Evolutionary conservation across 2,797 vertebrate species (phyloP).

Genomic region (Gymnoscopelus braueri): DNA sequence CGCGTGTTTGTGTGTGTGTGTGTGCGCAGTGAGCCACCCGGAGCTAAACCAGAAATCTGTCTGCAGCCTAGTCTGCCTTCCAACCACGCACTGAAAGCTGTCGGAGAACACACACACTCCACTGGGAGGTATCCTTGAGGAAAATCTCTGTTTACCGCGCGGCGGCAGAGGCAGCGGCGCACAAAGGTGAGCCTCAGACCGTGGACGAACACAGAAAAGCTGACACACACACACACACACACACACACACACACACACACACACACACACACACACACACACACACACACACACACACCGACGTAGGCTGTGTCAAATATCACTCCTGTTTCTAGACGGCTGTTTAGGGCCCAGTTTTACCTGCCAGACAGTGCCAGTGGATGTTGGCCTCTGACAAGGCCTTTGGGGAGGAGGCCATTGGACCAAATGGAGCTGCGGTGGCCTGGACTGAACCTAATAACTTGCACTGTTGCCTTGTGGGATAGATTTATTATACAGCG

Average conservation of each 20-base stretch:
- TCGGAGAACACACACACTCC: conserved; percentile 67
- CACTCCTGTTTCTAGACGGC: conserved; percentile 32
- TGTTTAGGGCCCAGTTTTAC: conserved; percentile 34
- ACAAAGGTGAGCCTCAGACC: conserved; percentile 60
- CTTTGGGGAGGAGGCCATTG: conserved; percentile 36
- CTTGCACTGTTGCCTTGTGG: conserved; percentile 47
- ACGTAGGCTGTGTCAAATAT: conserved; percentile 47
- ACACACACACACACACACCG: conserved; percentile 11
- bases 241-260: no score
- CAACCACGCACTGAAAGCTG: conserved; percentile 71
- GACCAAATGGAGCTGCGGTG: conserved; percentile 39
- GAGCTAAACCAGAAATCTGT: conserved; percentile 77
- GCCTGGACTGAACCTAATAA: conserved; percentile 43
- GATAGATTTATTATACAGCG: conserved; percentile 34
- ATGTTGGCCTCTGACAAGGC: conserved; percentile 29
- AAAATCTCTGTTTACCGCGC: conserved; percentile 66
- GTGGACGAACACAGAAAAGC: conserved; percentile 46
- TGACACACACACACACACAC: conserved; percentile 35
- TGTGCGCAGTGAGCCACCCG: conserved; percentile 34
- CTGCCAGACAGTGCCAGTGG: conserved; percentile 49
- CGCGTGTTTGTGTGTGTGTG: no score
- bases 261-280: conserved; percentile 43
- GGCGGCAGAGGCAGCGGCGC: conserved; percentile 52
- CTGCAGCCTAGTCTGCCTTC: conserved; percentile 67
- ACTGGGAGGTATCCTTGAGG: conserved; percentile 65